A percentile compares a stretch with the other conserved stretches of the same genome.
Conservation (phyloP, 2,113 vertebrate genomes). For the Lampris megalopsis region DNA sequence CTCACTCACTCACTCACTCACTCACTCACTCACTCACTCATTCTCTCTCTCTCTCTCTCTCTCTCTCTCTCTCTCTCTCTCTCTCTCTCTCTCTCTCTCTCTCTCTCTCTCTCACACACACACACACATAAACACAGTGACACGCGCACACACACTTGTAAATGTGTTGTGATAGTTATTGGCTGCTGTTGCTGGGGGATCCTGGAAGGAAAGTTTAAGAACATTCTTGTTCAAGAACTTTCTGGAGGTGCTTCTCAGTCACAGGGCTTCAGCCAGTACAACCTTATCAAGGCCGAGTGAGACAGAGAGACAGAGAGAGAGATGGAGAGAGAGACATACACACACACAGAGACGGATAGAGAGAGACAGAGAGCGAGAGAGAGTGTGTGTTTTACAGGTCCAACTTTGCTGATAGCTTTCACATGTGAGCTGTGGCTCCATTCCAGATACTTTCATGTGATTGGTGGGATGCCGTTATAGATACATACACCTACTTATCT, state of each 20-base stretch:
- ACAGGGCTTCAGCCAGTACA: conserved; percentile 49
- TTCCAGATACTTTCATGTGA: conserved; percentile 57
- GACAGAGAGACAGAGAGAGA: neutral
- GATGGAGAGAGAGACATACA: too few species aligned
- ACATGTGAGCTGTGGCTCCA: conserved; percentile 59
- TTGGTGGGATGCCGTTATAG: conserved; percentile 53
- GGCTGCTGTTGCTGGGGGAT: neutral
- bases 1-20: too few species aligned
- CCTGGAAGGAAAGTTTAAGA: conserved; percentile 27
- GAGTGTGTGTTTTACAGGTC: conserved; percentile 27
- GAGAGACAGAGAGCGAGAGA: conserved; percentile 4
- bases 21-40: too few species aligned
- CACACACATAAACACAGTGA: conserved; percentile 11
- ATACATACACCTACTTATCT: conserved; percentile 38
- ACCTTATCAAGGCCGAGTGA: conserved; percentile 41
- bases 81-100: neutral
- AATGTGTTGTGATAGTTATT: neutral
- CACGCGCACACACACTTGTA: conserved; percentile 6
- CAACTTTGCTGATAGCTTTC: conserved; percentile 66
- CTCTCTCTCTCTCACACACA: conserved; percentile 5
- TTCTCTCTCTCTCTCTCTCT: too few species aligned
- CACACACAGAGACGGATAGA: too few species aligned
- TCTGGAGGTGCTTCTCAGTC: conserved; percentile 37
- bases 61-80: too few species aligned
- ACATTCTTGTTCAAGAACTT: conserved; percentile 39